Evolutionary conservation across 2,113 vertebrate species (phyloP), one percentile per base, ranked within the genome.

Genomic region (Oenanthe melanoleuca): DNA sequence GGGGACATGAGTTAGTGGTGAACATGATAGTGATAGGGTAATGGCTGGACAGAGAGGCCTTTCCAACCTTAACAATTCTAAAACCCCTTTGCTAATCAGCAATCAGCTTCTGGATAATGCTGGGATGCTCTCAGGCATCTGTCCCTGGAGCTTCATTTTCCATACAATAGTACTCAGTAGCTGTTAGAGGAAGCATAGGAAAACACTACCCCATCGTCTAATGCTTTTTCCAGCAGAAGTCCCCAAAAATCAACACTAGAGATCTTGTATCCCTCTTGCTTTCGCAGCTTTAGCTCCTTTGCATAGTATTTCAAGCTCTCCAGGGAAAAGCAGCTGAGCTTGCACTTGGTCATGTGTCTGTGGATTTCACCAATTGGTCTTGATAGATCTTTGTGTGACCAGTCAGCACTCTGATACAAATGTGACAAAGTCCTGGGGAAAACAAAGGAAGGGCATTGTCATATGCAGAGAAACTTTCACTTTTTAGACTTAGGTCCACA

Each of bases 361-460:
- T 98, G 97, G 33, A 95, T n/a, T 64, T 97, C 92, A 52, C 55
- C 47, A 49, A 98, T 98, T 0, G 60, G 60, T 53, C 31, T 61
- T 6, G 96, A 86, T 2, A 99, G 90, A 83, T 98, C 96, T 37
- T 56, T 73, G 9, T 88, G 97, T 8, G 99, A 99, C 99, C 99
- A 99, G 49, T 98, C 90, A 31, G 97, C 12, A 5, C 97, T 94
- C 74, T 96, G 88, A 28, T 98, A 99, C 59, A 99, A 95, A 74
- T 97, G 95, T 17, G 98, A 96, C 96, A 98, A 93, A 25, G 98
- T 71, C 98, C 99, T 99, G 74, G 23, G 42, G 40, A 52, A 71
- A 92, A 80, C 22, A 90, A 89, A 79, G 11, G 26, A 72, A 86
- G 16, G 21, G 23, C 1, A 4, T 42, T 57, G 22, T 72, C 25